These are phyloP conservation scores for Tyrannus savana DNA, from an alignment of 2,113 vertebrate species.

Conservation along the genomic window DNA sequence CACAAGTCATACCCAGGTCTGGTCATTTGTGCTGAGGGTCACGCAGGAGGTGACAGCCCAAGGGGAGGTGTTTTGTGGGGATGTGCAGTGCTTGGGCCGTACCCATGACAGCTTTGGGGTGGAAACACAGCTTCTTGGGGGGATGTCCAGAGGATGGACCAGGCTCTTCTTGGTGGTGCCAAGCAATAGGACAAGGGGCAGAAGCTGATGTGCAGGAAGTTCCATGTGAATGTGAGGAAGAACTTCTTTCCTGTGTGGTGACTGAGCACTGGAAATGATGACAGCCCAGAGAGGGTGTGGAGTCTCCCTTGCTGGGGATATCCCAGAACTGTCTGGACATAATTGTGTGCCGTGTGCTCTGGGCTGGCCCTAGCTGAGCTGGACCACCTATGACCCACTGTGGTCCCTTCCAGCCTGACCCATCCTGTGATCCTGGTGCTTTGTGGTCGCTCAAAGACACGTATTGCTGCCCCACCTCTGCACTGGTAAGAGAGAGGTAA, in stretches of 20 bases:
- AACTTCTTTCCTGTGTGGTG: neutral
- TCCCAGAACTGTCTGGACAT: neutral
- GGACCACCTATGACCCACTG: neutral
- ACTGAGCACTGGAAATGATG: neutral
- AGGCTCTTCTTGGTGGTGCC: neutral
- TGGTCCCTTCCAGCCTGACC: neutral
- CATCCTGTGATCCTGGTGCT: too few relatives aligned
- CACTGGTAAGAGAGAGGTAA: neutral
- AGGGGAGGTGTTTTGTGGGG: neutral
- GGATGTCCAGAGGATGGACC: neutral
- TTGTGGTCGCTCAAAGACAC: accelerated
- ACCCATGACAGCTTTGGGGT: neutral
- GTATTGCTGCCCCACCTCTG: accelerated
- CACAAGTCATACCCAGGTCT: neutral
- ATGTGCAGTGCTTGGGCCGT: accelerated
- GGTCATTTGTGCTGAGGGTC: neutral
- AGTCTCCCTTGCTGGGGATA: neutral
- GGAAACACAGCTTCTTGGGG: neutral
- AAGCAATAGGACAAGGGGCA: neutral
- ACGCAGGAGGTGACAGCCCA: neutral
- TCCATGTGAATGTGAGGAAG: neutral
- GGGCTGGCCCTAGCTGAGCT: neutral
- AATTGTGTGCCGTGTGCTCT: neutral
- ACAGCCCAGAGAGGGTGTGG: neutral
- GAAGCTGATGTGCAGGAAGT: neutral